These are phyloP conservation scores for Ips nitidus DNA, from an alignment of 1,140 invertebrate species.

Conservation along the genomic window DNA sequence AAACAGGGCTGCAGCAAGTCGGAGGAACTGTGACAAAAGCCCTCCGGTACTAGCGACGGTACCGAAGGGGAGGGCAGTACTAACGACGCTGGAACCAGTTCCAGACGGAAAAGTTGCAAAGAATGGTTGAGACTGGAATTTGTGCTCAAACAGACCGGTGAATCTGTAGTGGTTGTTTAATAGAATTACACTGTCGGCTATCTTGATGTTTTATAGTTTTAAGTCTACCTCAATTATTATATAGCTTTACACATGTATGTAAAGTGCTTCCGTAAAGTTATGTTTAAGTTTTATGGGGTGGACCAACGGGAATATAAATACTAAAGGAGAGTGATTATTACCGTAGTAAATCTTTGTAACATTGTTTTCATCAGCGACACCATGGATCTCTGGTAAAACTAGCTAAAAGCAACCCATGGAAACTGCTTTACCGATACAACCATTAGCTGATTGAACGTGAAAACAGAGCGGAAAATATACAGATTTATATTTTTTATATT, in stretches of 20 bases:
- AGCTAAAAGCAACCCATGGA: too few species aligned
- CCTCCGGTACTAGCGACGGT: slow-evolving; percentile 1
- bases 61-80: slow-evolving; percentile 2
- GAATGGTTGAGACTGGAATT: slow-evolving; percentile 34
- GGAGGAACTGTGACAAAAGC: slow-evolving; percentile 46
- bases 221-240: background rate
- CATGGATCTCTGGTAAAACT: too few species aligned
- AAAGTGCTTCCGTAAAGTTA: too few species aligned
- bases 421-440: too few species aligned
- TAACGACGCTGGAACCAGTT: background rate
- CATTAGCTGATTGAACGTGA: too few species aligned
- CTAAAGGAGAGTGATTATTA: too few species aligned
- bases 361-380: too few species aligned
- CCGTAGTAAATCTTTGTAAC: too few species aligned
- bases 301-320: too few species aligned
- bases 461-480: too few species aligned
- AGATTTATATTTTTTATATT: too few species aligned
- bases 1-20: slow-evolving; percentile 49
- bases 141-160: slow-evolving; percentile 32
- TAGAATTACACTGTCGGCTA: background rate
- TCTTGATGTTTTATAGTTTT: background rate
- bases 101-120: slow-evolving; percentile 30
- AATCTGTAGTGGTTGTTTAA: slow-evolving; percentile 32
- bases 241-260: background rate
- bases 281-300: too few species aligned